Evolutionary conservation across 2,888 invertebrate species (phyloP), one percentile per base, ranked within the genome.

Genomic region (Dione vanillae): DNA sequence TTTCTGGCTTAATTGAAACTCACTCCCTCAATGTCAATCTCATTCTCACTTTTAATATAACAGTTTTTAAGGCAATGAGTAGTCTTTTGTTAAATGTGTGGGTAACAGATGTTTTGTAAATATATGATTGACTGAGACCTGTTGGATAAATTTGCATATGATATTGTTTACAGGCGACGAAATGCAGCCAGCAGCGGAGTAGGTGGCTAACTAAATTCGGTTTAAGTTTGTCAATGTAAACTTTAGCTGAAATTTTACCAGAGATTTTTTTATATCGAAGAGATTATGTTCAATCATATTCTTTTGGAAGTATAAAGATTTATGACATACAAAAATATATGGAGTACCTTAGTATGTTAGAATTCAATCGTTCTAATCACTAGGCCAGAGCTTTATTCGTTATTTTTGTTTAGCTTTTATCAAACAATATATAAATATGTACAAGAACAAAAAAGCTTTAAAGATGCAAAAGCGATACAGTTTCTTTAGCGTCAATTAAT

Each of bases 161-260:
- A 16, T 47, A 16, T 56, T 37, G 8, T 40, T 80, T 78, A 2
- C 82, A 90, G 91, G 75, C 84, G 89, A 78, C 85, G 88, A 45
- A 86, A 84, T 58, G 83, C 84, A 0, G 79, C 83, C n/a, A 80
- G 82, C 58, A 80, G 80, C 47, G 79, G 84, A 68, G 78, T 80
- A 19, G 82, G 80, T 6, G 84, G 84, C 72, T 85, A 82, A 65
- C 72, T 85, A 82, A 65, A 58, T 59, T 45, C 37, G 20, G n/a
- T 65, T 14, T 56, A 37, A 37, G 37, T 64, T 49, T 37, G 16
- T 1, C 19, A 37, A 37, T 49, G 37, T 56, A 56, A 56, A 56
- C 56, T 56, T 56, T 56, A 12, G 37, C 56, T 35, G 56, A 56
- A 40, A 37, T 56, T 59, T 20, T n/a, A 59, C 20, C 20, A 27